A percentile compares a stretch with the other conserved stretches of the same genome.
phyloP scores from a whole-genome alignment of 2,888 invertebrate genomes.

The Aphodius granarius region DNA sequence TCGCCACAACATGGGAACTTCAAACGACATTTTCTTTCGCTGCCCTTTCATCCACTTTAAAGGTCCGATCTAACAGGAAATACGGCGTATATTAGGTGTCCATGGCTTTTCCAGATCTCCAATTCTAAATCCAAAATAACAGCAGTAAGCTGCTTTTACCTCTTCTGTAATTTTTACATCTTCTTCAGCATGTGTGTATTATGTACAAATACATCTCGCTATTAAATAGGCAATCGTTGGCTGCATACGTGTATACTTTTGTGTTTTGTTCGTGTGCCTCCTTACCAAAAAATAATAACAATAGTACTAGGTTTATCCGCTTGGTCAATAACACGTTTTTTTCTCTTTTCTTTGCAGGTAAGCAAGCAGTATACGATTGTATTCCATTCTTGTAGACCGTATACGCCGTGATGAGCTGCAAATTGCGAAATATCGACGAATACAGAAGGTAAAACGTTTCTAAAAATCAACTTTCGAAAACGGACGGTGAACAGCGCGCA shows the following conservation, averaged over 20 bases:
- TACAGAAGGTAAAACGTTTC: slow-evolving; percentile 28
- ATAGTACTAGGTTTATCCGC: slow-evolving; percentile 33
- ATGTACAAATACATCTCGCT: slow-evolving; percentile 1
- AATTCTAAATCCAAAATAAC: too few species aligned
- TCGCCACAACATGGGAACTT: too few species aligned
- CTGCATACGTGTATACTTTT: slow-evolving; percentile 3
- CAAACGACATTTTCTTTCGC: too few species aligned
- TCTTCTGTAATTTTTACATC: too few species aligned
- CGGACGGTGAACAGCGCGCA: neutral
- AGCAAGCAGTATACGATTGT: slow-evolving; percentile 25
- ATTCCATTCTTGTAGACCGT: slow-evolving; percentile 15
- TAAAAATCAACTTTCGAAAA: slow-evolving; percentile 26
- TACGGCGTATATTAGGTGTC: too few species aligned
- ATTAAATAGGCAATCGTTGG: slow-evolving; percentile 16
- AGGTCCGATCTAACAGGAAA: too few species aligned
- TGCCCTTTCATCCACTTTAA: too few species aligned
- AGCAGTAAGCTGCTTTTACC: too few species aligned
- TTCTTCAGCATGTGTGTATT: neutral
- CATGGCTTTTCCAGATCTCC: too few species aligned
- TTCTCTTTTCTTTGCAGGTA: slow-evolving; percentile 36
- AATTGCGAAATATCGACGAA: slow-evolving; percentile 24
- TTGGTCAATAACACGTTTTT: slow-evolving; percentile 31
- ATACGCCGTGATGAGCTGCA: neutral
- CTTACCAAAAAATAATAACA: slow-evolving; percentile 31
- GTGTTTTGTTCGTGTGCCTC: neutral